phyloP scores from a whole-genome alignment of 1,140 invertebrate species.

The Gryllus bimaculatus region DNA sequence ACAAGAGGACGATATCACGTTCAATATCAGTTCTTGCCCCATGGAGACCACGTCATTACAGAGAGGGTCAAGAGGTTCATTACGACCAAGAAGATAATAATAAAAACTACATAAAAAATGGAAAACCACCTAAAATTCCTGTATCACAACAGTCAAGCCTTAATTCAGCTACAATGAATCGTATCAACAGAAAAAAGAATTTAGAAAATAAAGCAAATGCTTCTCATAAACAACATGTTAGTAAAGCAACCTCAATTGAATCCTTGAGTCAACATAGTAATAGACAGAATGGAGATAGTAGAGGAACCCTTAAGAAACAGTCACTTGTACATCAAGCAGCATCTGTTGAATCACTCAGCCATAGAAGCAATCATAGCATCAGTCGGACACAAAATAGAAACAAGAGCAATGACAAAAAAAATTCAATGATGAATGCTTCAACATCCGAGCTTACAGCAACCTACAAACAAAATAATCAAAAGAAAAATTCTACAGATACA shows the following conservation, averaged over 20 bases:
- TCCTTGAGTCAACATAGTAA: constrained; percentile 35
- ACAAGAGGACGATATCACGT: constrained; percentile 64
- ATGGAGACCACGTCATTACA: constrained; percentile 64
- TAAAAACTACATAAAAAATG: constrained; percentile 25
- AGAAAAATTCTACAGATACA: constrained; percentile 23
- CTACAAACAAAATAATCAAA: constrained; percentile 1
- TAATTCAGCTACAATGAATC: constrained; percentile 7
- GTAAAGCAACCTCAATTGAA: constrained; percentile 25
- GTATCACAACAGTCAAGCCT: neutral
- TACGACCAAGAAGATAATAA: constrained; percentile 40
- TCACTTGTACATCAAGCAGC: neutral
- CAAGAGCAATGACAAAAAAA: constrained; percentile 9
- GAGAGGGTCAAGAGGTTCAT: constrained; percentile 65
- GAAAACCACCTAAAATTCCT: constrained; percentile 26
- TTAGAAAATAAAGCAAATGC: constrained; percentile 1
- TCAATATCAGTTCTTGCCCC: constrained; percentile 70
- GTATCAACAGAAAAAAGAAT: constrained; percentile 9
- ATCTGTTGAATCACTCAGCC: constrained; percentile 17
- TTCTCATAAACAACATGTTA: constrained; percentile 19
- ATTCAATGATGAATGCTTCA: constrained; percentile 11
- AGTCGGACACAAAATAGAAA: neutral
- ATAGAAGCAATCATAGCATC: neutral
- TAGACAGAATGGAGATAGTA: neutral
- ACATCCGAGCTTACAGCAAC: constrained; percentile 7
- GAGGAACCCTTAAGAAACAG: neutral